A percentile compares a stretch with the other conserved stretches of the same genome.
These are phyloP conservation scores for Phylloscopus whistleri DNA, from an alignment of 2,113 vertebrate species.

Conservation along the genomic window DNA sequence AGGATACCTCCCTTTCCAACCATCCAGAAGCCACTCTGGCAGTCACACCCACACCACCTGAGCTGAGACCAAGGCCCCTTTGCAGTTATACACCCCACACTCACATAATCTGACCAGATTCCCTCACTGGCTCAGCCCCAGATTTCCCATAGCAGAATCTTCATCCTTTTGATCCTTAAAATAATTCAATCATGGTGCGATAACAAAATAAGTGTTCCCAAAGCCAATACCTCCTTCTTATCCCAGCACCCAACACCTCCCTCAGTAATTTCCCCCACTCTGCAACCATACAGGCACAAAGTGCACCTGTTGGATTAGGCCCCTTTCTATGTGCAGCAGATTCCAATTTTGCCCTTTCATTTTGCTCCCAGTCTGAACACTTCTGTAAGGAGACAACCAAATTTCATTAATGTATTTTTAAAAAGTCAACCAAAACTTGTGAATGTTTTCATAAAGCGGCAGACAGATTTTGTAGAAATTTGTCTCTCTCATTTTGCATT, in stretches of 20 bases:
- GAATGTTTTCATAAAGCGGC: rapidly evolving
- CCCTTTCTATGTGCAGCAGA: background rate
- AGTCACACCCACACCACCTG: background rate
- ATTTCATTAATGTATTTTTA: background rate
- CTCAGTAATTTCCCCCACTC: background rate
- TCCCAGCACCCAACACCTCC: background rate
- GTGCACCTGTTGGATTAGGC: too few species aligned
- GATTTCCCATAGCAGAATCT: background rate
- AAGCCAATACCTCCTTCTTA: rapidly evolving
- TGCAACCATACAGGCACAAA: background rate
- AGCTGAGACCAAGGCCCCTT: background rate
- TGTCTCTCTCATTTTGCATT: background rate
- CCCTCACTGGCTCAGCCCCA: background rate
- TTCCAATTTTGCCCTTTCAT: rapidly evolving
- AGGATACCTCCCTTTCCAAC: background rate
- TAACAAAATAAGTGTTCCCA: background rate
- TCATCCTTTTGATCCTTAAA: rapidly evolving
- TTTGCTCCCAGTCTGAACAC: background rate
- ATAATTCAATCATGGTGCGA: background rate
- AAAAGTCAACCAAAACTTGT: background rate
- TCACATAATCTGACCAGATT: background rate
- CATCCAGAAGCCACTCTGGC: background rate
- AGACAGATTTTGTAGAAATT: background rate
- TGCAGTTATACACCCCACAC: background rate
- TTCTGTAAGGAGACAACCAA: background rate